Base-by-base conservation (phyloP, 2,797 vertebrate genomes). In the Pangasius macronema region DNA sequence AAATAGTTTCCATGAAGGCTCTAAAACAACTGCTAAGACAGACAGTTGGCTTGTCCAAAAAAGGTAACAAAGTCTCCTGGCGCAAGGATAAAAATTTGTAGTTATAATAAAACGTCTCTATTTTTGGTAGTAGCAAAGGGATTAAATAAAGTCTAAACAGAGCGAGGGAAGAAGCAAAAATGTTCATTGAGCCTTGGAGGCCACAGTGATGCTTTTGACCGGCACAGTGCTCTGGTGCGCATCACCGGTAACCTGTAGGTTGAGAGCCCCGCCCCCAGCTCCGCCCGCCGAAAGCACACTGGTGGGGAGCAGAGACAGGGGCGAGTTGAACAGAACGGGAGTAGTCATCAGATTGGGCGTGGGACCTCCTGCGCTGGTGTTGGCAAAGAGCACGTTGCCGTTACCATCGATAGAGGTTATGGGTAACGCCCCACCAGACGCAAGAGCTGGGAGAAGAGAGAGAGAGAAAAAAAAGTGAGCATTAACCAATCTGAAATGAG, bases 141-240 rank as follows among this genome's bases (percentile, higher is more conserved):
- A 88, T 85, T 82, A 82, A 87, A 87, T 84, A 59, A 75, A 53
- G 61, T 88, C 85, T 72, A 27, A 67, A 86, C 65, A 70, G 49
- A 82, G 49, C 3, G 5, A 57, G 65, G 76, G 36, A 80, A 46
- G 57, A 55, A 82, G 75, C 57, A 65, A 65, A 13, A 59, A 14
- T 51, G 84, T 82, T 97, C 96, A 97, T 94, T 97, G 96, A 27
- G 96, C 96, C 96, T 97, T 97, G 93, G 97, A 97, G 94, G 96
- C 95, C 73, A 96, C 94, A 89, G 95, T 96, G 94, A 96, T 96
- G 95, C 96, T 95, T 91, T 96, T 95, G 0, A 95, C 95, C 0
- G 90, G 86, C 80, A 87, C 51, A 89, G 95, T 93, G 94, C 94
- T 96, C 93, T 96, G 96, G 92, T 95, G 92, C 90, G 95, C 93